Evolutionary conservation across 2,797 vertebrate species (phyloP).

Genomic region (Chromobotia macracanthus): DNA sequence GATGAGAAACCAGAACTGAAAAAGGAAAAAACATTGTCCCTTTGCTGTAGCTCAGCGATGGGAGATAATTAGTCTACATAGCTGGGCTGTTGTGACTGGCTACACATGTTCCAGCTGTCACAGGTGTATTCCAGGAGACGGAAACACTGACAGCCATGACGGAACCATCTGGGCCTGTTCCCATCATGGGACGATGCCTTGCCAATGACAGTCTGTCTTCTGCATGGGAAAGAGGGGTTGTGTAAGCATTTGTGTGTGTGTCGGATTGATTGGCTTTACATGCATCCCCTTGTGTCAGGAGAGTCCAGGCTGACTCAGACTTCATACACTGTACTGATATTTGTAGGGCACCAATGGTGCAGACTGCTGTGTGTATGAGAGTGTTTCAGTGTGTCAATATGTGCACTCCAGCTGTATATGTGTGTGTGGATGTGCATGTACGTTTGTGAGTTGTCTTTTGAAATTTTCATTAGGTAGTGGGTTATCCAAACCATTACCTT

Average conservation of each 20-base stretch:
- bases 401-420: background rate
- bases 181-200: constrained; percentile 65
- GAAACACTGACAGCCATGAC: constrained; percentile 77
- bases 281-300: constrained; percentile 65
- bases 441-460: background rate
- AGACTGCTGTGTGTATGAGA: background rate
- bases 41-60: constrained; percentile 62
- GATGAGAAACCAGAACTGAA: constrained; percentile 24
- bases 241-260: constrained; percentile 25
- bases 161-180: constrained; percentile 79
- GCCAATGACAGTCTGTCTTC: constrained; percentile 68
- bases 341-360: constrained; percentile 46
- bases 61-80: constrained; percentile 80
- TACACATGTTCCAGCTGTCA: constrained; percentile 81
- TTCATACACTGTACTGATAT: constrained; percentile 73
- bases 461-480: background rate
- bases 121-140: constrained; percentile 81
- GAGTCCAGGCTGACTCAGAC: constrained; percentile 57
- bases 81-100: constrained; percentile 72
- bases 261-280: constrained; percentile 29
- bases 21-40: constrained; percentile 12
- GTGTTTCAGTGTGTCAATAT: constrained; percentile 13
- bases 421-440: background rate
- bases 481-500: background rate
- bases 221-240: constrained; percentile 50